Evolutionary conservation across 2,113 vertebrate genomes (phyloP).

Genomic region (Bufo gargarizans): DNA sequence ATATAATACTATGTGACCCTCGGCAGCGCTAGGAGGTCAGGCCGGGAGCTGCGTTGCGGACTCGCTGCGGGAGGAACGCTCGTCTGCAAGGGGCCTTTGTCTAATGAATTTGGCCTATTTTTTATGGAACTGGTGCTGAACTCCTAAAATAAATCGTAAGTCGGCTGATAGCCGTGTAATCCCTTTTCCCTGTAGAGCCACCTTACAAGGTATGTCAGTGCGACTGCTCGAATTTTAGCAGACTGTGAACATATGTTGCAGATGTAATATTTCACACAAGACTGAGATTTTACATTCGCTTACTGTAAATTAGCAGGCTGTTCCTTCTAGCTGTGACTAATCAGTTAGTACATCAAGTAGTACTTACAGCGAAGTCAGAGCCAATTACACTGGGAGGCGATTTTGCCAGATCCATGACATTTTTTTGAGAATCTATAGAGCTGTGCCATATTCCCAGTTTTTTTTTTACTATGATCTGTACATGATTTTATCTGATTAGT

Average conservation of each 20-base stretch:
- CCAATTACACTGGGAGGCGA: neutral
- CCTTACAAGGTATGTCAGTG: neutral
- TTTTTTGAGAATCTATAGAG: neutral
- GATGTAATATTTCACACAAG: conserved; percentile 47
- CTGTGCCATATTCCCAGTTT: no score
- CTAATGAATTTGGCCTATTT: no score
- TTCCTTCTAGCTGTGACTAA: neutral
- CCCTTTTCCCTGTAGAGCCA: neutral
- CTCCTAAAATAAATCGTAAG: neutral
- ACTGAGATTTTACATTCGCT: conserved; percentile 35
- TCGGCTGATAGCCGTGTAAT: neutral
- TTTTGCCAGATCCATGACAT: neutral
- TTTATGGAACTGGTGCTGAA: no score
- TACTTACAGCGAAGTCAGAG: neutral
- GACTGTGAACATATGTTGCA: conserved; percentile 31
- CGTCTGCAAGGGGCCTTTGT: no score
- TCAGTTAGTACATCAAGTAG: neutral
- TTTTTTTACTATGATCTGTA: no score
- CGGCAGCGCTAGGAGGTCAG: no score
- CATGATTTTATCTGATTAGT: no score
- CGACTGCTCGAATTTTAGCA: neutral
- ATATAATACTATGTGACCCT: no score
- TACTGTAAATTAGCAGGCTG: conserved; percentile 28
- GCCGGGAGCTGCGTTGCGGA: no score
- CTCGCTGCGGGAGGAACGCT: no score